Evolutionary conservation across 2,888 invertebrate species (phyloP).

Genomic region (Cheilosia vernalis): DNA sequence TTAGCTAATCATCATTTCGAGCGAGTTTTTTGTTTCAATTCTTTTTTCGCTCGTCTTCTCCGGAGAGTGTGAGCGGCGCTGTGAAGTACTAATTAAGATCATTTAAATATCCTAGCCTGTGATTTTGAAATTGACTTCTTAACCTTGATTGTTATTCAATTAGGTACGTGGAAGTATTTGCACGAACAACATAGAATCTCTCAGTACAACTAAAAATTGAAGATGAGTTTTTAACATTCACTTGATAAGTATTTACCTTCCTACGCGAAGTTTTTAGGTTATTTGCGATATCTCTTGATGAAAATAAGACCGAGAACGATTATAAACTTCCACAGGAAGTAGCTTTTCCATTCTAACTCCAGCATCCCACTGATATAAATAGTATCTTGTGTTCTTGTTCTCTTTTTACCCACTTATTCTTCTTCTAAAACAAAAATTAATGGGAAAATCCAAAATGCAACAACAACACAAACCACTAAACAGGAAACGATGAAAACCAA

Average conservation of each 20-base stretch:
- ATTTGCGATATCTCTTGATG: no score
- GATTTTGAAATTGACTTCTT: background rate
- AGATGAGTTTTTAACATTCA: no score
- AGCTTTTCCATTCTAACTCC: background rate
- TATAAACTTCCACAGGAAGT: no score
- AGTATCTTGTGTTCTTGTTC: background rate
- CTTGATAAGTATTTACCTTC: no score
- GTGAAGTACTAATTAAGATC: conserved; percentile 34
- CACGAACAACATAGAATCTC: no score
- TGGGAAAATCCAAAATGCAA: conserved; percentile 64
- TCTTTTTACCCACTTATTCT: conserved; percentile 1
- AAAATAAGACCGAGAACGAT: no score
- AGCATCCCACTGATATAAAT: background rate
- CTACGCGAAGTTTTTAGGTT: no score
- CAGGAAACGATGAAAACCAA: conserved; percentile 64
- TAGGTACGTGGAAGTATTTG: no score
- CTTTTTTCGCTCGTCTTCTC: background rate
- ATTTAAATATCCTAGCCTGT: conserved; percentile 40
- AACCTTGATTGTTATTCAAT: background rate
- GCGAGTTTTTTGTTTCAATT: conserved; percentile 30
- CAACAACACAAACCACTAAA: conserved; percentile 61
- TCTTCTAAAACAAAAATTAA: conserved; percentile 10
- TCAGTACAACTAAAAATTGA: no score
- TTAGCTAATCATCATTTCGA: conserved; percentile 43
- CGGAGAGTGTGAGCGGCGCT: conserved; percentile 24